phyloP scores from a whole-genome alignment of 2,888 invertebrate species.

The Ophion costatus region DNA sequence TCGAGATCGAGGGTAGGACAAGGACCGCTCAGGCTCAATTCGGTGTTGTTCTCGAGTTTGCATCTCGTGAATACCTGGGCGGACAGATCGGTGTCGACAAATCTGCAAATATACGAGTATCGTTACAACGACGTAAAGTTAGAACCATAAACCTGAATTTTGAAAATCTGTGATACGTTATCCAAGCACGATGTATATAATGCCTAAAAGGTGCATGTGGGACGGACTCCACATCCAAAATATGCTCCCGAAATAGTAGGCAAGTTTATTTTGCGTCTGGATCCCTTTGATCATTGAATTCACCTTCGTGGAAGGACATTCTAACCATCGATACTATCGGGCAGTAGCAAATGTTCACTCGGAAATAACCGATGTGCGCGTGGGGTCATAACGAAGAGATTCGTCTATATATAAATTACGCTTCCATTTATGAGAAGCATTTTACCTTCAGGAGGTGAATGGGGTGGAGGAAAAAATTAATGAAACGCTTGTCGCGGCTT shows the following conservation, averaged over 20 bases:
- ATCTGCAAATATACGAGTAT: constrained; percentile 81
- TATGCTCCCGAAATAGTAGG: too few relatives aligned
- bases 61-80: constrained; percentile 87
- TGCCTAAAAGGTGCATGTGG: too few relatives aligned
- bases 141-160: not conserved
- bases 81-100: constrained; percentile 88
- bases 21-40: constrained; percentile 82
- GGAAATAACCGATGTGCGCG: too few relatives aligned
- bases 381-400: not conserved
- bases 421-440: too few relatives aligned
- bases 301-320: too few relatives aligned
- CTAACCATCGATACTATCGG: too few relatives aligned
- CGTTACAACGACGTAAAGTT: not conserved
- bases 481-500: not conserved
- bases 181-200: too few relatives aligned
- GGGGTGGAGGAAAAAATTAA: not conserved
- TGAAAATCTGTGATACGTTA: not conserved
- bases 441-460: too few relatives aligned
- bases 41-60: constrained; percentile 85
- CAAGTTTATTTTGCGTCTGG: too few relatives aligned
- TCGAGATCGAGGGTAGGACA: constrained; percentile 85
- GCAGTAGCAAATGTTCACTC: too few relatives aligned
- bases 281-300: too few relatives aligned
- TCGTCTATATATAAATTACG: not conserved
- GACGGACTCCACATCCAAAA: too few relatives aligned